phyloP scores from a whole-genome alignment of 1,140 invertebrate species.

The Papilio polytes region DNA sequence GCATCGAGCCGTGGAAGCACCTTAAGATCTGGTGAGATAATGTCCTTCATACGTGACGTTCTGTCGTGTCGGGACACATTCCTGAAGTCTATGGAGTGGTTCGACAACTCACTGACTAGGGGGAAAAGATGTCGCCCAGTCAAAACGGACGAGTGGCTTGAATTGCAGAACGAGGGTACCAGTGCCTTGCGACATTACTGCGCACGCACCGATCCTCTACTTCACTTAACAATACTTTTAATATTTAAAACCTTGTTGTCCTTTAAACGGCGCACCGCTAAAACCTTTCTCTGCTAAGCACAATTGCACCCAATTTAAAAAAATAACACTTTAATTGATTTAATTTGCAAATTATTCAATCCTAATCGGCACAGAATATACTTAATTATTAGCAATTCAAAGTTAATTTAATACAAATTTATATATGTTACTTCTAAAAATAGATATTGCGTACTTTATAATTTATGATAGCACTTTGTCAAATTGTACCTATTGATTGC shows the following conservation, averaged over 20 bases:
- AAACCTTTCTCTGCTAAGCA: not conserved
- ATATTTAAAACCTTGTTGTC: conserved; percentile 11
- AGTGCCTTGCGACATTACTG: conserved; percentile 48
- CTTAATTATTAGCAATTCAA: not conserved
- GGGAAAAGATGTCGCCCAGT: conserved; percentile 69
- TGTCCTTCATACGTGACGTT: conserved; percentile 72
- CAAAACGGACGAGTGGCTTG: conserved; percentile 73
- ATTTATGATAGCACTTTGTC: not conserved
- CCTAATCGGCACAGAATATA: not conserved
- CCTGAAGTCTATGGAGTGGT: conserved; percentile 76
- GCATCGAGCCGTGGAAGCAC: conserved; percentile 59
- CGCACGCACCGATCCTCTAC: conserved; percentile 43
- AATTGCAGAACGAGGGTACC: conserved; percentile 67
- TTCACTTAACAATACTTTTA: conserved; percentile 1
- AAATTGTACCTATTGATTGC: not conserved
- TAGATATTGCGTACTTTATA: not conserved
- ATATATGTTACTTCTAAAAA: not conserved
- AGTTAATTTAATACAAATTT: not conserved
- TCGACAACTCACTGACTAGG: conserved; percentile 75
- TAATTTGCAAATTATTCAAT: not conserved
- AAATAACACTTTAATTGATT: not conserved
- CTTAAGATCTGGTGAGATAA: conserved; percentile 74
- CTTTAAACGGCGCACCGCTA: not conserved
- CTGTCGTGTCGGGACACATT: conserved; percentile 69
- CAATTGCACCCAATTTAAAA: not conserved